Evolutionary conservation across 2,888 invertebrate species (phyloP), one percentile per base, ranked within the genome.

Genomic region (Mycalesis mineus): DNA sequence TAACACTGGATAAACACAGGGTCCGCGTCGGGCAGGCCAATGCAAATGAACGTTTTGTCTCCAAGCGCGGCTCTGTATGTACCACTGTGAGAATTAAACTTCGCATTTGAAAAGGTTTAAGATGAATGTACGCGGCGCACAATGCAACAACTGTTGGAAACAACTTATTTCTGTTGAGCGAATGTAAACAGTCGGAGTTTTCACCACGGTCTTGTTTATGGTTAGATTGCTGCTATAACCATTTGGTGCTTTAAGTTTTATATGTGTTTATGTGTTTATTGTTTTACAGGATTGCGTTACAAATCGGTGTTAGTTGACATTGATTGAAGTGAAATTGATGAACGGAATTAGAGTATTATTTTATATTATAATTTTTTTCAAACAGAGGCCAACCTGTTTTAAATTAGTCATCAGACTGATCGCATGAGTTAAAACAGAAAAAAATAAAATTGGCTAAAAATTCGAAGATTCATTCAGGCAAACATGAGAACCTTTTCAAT

Each of bases 41-140:
- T 82, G 86, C 80, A 87, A 87, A 88, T 86, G 81, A 83, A 80
- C 71, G 80, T 82, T 85, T 84, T 83, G 75, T 80, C 74, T 76
- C 74, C 69, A 71, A 64, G 63, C 64, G 70, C 67, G 65, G 65
- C 55, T 62, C 65, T 74, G 80, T 80, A 78, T 77, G 80, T 77
- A 80, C 77, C 80, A 77, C 65, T 77, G 71, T 75, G 78, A 75
- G 83, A 82, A 84, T 86, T 84, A 82, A 85, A 81, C 75, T 75
- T 71, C 73, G 75, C 81, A 73, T 71, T 77, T 84, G 84, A 87
- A 88, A 85, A 84, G 88, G 77, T 83, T 84, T 81, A 82, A 82
- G 82, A 82, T 86, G 86, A 87, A 88, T 86, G 81, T 80, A 74
- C 70, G 69, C 75, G 69, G 75, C 77, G 22, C 70, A 85, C 82